Conservation (phyloP, 2,888 invertebrate genomes). For the Chesias legatella region DNA sequence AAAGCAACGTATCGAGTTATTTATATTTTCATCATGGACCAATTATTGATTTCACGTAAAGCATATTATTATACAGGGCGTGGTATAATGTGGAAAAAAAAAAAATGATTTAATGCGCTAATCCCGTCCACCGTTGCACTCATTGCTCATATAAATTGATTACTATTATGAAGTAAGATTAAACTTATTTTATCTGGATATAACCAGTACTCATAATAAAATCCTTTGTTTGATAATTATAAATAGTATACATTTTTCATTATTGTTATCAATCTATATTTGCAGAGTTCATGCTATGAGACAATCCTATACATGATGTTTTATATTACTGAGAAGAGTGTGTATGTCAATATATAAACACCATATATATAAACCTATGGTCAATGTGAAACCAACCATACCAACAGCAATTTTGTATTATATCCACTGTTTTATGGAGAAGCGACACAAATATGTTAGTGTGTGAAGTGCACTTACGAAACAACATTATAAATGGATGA, state of each 20-base stretch:
- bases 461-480: constrained; percentile 21
- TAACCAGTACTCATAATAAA: constrained; percentile 1
- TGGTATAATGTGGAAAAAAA: constrained; percentile 4
- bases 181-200: constrained; percentile 4
- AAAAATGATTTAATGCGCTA: neutral
- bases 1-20: constrained; percentile 13
- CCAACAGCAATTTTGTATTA: constrained; percentile 40
- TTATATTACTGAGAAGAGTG: too few relatives aligned
- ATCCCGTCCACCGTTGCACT: too few relatives aligned
- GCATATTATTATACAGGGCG: constrained; percentile 11
- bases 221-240: constrained; percentile 9
- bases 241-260: too few relatives aligned
- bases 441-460: constrained; percentile 26
- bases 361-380: too few relatives aligned
- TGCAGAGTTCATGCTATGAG: neutral
- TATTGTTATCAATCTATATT: too few relatives aligned
- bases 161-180: too few relatives aligned
- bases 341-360: too few relatives aligned
- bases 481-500: constrained; percentile 12
- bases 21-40: constrained; percentile 8
- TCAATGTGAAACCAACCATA: constrained; percentile 12
- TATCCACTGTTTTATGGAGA: constrained; percentile 28
- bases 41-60: constrained; percentile 12
- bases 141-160: too few relatives aligned
- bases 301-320: neutral